phyloP scores from a whole-genome alignment of 2,888 invertebrate genomes.

The Carabus problematicus region DNA sequence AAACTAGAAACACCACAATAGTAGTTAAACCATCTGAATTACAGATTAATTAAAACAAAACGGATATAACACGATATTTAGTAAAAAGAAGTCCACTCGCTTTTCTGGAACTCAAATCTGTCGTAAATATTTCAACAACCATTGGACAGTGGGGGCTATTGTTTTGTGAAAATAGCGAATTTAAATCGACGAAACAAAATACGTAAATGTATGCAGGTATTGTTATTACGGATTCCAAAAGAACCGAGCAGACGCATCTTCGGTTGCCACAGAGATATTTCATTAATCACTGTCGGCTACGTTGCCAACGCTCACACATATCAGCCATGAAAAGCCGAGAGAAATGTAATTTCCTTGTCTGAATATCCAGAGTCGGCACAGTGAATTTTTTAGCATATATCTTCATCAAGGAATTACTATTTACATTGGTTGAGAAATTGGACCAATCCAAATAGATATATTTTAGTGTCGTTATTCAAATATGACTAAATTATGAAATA shows the following conservation, averaged over 20 bases:
- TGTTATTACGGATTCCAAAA: background rate
- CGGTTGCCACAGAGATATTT: slow-evolving; percentile 37
- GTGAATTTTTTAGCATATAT: too few species aligned
- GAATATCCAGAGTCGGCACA: background rate
- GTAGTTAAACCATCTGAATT: too few species aligned
- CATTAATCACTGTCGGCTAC: slow-evolving; percentile 37
- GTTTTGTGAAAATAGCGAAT: slow-evolving; percentile 16
- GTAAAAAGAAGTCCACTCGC: too few species aligned
- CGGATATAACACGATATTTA: too few species aligned
- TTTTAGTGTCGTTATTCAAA: too few species aligned
- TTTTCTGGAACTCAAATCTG: background rate
- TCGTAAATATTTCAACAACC: slow-evolving; percentile 17
- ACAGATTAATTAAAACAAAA: too few species aligned
- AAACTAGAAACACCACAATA: too few species aligned
- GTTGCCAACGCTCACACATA: slow-evolving; percentile 18
- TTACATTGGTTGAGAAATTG: too few species aligned
- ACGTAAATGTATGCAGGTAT: slow-evolving; percentile 1
- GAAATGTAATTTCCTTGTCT: slow-evolving; percentile 35
- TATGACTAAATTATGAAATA: too few species aligned
- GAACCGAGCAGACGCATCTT: slow-evolving; percentile 22
- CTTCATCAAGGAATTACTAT: too few species aligned
- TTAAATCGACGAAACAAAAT: slow-evolving; percentile 10
- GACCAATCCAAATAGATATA: too few species aligned
- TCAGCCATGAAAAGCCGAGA: slow-evolving; percentile 19
- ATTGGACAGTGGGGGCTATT: slow-evolving; percentile 18